Evolutionary conservation across 1,140 invertebrate genomes (phyloP).

Genomic region (Tetragnatha versicolor): DNA sequence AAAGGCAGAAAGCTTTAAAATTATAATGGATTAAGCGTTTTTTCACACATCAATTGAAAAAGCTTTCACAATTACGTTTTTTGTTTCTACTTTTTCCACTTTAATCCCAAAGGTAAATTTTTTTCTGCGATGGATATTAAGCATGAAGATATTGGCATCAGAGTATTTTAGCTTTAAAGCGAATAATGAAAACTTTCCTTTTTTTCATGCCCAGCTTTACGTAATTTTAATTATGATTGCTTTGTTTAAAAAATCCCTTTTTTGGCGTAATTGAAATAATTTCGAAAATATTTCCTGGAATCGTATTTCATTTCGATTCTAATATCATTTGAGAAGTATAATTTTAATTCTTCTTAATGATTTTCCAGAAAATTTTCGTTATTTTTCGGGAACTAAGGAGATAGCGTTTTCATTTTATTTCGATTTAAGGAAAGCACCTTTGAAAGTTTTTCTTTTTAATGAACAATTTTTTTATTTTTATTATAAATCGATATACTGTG

Average conservation of each 20-base stretch:
- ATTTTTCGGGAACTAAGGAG: no score
- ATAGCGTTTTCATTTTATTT: no score
- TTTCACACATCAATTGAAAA: slow-evolving; percentile 9
- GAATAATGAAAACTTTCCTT: not conserved
- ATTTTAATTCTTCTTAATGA: no score
- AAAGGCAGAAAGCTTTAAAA: slow-evolving; percentile 2
- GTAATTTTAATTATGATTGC: slow-evolving; percentile 28
- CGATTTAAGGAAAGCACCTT: no score
- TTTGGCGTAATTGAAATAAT: not conserved
- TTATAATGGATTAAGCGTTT: slow-evolving; percentile 7
- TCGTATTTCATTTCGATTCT: not conserved
- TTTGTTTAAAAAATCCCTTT: not conserved
- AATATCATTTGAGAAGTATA: not conserved
- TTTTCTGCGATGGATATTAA: no score
- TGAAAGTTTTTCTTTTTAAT: no score
- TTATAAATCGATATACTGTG: no score
- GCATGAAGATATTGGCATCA: no score
- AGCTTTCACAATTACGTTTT: not conserved
- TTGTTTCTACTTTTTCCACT: not conserved
- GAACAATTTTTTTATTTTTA: no score
- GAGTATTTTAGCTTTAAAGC: not conserved
- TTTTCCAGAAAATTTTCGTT: no score
- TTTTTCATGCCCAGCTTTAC: not conserved
- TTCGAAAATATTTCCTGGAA: not conserved
- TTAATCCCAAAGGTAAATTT: not conserved